Percentiles rank a stretch among this genome's conserved stretches.
phyloP scores from a whole-genome alignment of 2,113 vertebrate species.

The Lophura nycthemera region DNA sequence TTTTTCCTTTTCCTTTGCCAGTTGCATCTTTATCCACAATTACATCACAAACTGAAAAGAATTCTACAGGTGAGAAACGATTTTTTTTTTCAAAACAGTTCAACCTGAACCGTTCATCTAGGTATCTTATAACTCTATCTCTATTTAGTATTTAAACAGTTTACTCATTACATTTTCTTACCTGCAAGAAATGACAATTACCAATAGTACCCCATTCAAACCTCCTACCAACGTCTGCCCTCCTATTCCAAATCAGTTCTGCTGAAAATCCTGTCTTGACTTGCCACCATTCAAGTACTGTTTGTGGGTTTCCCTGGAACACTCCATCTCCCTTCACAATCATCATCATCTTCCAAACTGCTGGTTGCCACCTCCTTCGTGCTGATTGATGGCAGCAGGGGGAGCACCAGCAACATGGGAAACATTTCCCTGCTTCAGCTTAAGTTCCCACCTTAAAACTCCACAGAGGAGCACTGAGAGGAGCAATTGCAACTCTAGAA shows the following conservation, averaged over 20 bases:
- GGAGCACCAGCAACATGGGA: neutral
- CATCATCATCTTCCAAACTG: neutral
- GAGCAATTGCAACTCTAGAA: neutral
- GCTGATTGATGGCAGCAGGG: neutral
- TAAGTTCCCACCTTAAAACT: neutral
- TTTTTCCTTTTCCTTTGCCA: neutral
- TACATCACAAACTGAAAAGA: neutral
- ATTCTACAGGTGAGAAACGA: neutral
- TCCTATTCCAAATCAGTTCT: neutral
- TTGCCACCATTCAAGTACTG: neutral
- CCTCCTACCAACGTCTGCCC: neutral
- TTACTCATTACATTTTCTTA: neutral
- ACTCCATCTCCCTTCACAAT: neutral
- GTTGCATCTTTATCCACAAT: neutral
- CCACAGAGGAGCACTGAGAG: neutral
- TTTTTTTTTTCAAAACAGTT: neutral
- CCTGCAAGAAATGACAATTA: neutral
- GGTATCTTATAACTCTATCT: neutral
- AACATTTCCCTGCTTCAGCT: neutral
- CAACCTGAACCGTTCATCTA: neutral
- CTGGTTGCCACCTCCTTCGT: neutral
- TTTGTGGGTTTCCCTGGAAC: neutral
- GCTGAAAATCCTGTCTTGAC: neutral
- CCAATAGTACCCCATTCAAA: neutral
- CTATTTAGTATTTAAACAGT: neutral